Base-by-base conservation (phyloP, 2,113 vertebrate genomes). In the Haemorhous mexicanus region DNA sequence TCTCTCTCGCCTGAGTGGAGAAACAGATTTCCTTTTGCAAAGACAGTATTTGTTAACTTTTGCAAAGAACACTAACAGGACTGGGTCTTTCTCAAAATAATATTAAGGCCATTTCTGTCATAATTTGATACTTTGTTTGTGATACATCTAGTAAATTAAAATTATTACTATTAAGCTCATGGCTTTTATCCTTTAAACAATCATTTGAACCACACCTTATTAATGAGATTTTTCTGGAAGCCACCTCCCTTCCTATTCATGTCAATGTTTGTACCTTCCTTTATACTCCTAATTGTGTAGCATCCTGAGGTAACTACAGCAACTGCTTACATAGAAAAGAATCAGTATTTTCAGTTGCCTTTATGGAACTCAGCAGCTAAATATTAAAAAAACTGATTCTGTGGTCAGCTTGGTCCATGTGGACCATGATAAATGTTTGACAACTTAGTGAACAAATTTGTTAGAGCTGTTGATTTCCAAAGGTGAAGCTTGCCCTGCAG, bases 221-320 rank as follows among this genome's bases (percentile, higher is more conserved):
- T 91, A 81, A 84, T 70, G 61, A 75, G 44, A 66, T 79, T 93
- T 83, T 93, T 78, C 69, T 89, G 84, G 84, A 93, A 91, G 77
- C n/a, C 77, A 58, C 89, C 69, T 95, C 93, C 93, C 81, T 95
- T 94, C 84, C 73, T 86, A 44, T 94, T 87, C 56, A 35, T 80
- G 32, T 90, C 50, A 21, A 18, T 5, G 3, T 79, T 30, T 73
- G 72, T 77, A 70, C 44, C 41, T 90, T 94, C 47, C 52, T 83
- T 89, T 72, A 43, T 26, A 69, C 14, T 83, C 41, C 11, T 23
- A 47, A 59, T 63, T 66, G 41, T 7, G 15, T 66, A 87, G 80
- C 70, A 89, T 68, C 37, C 66, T 91, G 74, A 84, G 46, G 66
- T 61, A 95, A 58, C 83, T 75, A 44, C 69, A 89, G 70, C 44